A percentile compares a stretch with the other conserved stretches of the same genome.
These are phyloP conservation scores for Archaeoteleia sp. DNA, from an alignment of 2,888 invertebrate species.

Conservation along the genomic window DNA sequence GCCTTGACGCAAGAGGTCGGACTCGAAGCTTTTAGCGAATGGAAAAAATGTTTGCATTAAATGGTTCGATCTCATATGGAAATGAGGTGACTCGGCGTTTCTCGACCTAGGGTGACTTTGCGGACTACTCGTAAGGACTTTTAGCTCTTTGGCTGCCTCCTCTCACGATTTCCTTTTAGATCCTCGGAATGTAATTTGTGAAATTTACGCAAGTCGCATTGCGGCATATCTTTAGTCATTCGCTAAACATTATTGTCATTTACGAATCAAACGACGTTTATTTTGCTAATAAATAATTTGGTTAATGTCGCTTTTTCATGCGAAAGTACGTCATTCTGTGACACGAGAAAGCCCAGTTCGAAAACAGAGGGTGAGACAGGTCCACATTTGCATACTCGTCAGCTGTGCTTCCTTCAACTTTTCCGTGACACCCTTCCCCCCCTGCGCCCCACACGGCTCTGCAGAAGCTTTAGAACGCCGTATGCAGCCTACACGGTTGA, in stretches of 20 bases:
- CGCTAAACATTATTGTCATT: too few relatives aligned
- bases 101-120: conserved; percentile 43
- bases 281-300: conserved; percentile 41
- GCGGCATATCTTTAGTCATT: too few relatives aligned
- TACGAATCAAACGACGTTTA: conserved; percentile 7
- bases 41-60: conserved; percentile 72
- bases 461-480: conserved; percentile 49
- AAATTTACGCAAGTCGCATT: conserved; percentile 3
- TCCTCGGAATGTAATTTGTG: conserved; percentile 35
- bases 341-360: conserved; percentile 34
- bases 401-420: conserved; percentile 76
- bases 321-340: conserved; percentile 54
- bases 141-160: conserved; percentile 47
- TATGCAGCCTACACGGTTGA: conserved; percentile 53
- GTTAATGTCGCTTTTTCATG: conserved; percentile 43
- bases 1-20: conserved; percentile 35
- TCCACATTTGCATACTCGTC: conserved; percentile 75
- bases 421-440: conserved; percentile 69
- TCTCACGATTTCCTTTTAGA: conserved; percentile 30
- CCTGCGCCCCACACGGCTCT: conserved; percentile 27
- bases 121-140: conserved; percentile 59
- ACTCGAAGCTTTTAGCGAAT: conserved; percentile 66
- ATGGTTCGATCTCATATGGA: conserved; percentile 73
- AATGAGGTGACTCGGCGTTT: conserved; percentile 58
- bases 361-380: conserved; percentile 58